Conservation (phyloP, 1,140 invertebrate genomes). For the Aphis gossypii region DNA sequence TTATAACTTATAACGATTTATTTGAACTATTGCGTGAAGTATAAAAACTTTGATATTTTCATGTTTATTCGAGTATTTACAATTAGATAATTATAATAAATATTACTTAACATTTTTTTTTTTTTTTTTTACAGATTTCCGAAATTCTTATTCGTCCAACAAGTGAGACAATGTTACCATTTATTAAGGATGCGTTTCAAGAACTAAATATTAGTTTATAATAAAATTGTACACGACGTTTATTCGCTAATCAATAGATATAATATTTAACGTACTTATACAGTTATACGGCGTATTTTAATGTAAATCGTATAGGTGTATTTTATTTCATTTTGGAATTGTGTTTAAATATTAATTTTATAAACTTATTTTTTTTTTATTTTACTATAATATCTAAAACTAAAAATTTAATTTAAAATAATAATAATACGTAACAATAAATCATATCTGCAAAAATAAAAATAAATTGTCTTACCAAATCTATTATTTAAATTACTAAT, state of each 20-base stretch:
- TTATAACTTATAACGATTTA: background rate
- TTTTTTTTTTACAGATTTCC: background rate
- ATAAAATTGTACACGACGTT: background rate
- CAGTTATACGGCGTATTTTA: background rate
- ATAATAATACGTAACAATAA: too few species aligned
- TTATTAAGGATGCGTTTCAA: background rate
- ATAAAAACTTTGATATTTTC: background rate
- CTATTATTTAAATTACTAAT: too few species aligned
- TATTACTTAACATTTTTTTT: background rate
- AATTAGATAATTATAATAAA: background rate
- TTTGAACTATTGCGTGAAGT: too few species aligned
- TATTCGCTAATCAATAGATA: background rate
- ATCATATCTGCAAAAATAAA: too few species aligned
- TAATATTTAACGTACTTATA: background rate
- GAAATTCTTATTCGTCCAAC: background rate
- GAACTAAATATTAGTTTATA: background rate
- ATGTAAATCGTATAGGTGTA: background rate
- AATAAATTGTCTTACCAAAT: too few species aligned
- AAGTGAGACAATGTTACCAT: background rate
- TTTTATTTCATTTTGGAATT: too few species aligned
- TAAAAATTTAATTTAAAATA: too few species aligned
- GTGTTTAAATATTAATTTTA: too few species aligned
- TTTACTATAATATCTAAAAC: too few species aligned
- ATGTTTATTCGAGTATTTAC: background rate
- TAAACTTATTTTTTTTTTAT: too few species aligned